Evolutionary conservation across 2,797 vertebrate genomes (phyloP).

Genomic region (Thripadectes ignobilis): DNA sequence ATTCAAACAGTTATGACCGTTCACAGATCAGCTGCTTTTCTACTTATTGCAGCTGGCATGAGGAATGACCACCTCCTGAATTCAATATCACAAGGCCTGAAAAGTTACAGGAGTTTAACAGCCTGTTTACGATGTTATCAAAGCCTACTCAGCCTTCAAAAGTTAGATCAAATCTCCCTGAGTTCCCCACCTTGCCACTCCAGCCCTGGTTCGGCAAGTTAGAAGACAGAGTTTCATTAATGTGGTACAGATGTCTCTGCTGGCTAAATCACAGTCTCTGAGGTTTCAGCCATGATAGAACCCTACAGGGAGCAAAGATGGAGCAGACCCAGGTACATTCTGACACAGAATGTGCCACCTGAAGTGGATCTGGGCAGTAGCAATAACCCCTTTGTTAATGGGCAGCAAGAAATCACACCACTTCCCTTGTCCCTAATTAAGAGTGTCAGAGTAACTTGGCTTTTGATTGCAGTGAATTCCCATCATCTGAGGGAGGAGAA

Average conservation of each 20-base stretch:
- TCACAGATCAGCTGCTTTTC: slow-evolving; percentile 32
- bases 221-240: not conserved
- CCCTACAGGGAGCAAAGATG: not conserved
- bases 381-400: not conserved
- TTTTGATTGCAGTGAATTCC: slow-evolving; percentile 23
- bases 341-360: not conserved
- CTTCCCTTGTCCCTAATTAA: slow-evolving; percentile 13
- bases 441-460: not conserved
- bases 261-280: not conserved
- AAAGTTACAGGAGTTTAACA: not conserved
- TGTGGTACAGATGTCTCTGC: not conserved
- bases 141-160: not conserved
- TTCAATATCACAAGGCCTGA: not conserved
- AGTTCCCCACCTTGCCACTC: not conserved
- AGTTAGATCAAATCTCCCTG: not conserved
- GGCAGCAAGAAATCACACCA: not conserved
- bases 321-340: not conserved
- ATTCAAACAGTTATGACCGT: not conserved
- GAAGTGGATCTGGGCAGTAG: not conserved
- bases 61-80: slow-evolving; percentile 15
- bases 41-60: not conserved
- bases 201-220: not conserved
- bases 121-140: not conserved
- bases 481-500: not conserved
- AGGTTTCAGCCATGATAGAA: not conserved